Evolutionary conservation across 2,113 vertebrate species (phyloP).

Genomic region (Poeciliopsis retropinna): DNA sequence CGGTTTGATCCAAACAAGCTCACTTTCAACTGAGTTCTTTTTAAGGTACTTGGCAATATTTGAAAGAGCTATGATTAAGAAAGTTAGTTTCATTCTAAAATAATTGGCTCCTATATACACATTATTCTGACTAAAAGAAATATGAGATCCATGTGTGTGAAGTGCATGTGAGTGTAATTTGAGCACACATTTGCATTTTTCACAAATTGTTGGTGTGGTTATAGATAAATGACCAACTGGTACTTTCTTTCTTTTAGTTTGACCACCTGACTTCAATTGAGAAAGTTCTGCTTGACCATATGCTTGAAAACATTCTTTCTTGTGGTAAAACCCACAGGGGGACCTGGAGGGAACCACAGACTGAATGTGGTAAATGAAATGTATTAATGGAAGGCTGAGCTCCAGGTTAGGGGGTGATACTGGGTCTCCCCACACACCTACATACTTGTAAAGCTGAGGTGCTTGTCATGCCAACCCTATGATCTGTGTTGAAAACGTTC

Average conservation of each 20-base stretch:
- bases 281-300: constrained; percentile 74
- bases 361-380: constrained; percentile 72
- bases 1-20: constrained; percentile 41
- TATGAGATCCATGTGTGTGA: constrained; percentile 8
- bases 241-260: constrained; percentile 38
- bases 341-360: constrained; percentile 72
- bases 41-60: constrained; percentile 25
- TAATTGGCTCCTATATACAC: constrained; percentile 44
- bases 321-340: constrained; percentile 55
- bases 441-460: constrained; percentile 26
- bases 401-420: constrained; percentile 73
- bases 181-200: constrained; percentile 44
- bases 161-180: neutral
- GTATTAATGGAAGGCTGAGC: constrained; percentile 73
- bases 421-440: constrained; percentile 36
- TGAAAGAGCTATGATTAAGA: constrained; percentile 50
- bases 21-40: constrained; percentile 23
- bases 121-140: constrained; percentile 34
- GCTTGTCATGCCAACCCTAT: constrained; percentile 57
- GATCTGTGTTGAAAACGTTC: constrained; percentile 59
- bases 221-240: constrained; percentile 76
- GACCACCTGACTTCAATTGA: constrained; percentile 75
- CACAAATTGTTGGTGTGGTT: constrained; percentile 67
- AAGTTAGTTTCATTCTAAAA: constrained; percentile 55
- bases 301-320: constrained; percentile 63